These are phyloP conservation scores for Rhizoglyphus robini DNA, from an alignment of 1,140 invertebrate species.

Conservation along the genomic window DNA sequence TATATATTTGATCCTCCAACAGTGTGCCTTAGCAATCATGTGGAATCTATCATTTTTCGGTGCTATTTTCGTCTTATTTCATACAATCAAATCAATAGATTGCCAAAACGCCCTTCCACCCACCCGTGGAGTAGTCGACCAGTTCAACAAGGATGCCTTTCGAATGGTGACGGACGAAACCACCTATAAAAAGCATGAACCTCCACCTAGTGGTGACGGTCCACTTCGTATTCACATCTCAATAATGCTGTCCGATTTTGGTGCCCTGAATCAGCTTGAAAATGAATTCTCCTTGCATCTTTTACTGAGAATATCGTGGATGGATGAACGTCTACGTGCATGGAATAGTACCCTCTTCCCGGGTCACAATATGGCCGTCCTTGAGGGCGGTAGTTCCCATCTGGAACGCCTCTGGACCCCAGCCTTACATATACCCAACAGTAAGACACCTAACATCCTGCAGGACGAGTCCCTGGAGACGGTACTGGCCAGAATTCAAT, in stretches of 20 bases:
- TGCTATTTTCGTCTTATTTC: no score
- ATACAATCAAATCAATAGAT: no score
- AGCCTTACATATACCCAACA: constrained; percentile 1
- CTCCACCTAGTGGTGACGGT: not conserved
- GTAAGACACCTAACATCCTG: constrained; percentile 5
- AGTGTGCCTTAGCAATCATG: no score
- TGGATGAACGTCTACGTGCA: not conserved
- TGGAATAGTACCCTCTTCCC: not conserved
- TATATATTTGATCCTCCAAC: no score
- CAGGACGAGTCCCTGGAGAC: not conserved
- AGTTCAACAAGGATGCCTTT: constrained; percentile 1
- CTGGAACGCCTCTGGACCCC: constrained; percentile 11
- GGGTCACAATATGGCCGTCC: not conserved
- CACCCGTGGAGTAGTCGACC: not conserved
- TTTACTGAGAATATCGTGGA: constrained; percentile 1
- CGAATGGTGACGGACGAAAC: not conserved
- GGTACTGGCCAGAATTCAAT: not conserved
- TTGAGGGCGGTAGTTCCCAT: constrained; percentile 14
- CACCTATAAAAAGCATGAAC: not conserved
- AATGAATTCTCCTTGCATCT: constrained; percentile 14
- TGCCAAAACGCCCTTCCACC: no score
- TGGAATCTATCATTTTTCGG: no score
- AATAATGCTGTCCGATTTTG: constrained; percentile 1
- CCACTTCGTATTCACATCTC: constrained; percentile 4
- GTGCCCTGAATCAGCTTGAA: not conserved